Percentiles rank a stretch among this genome's conserved stretches.
Evolutionary conservation across 2,113 vertebrate species (phyloP).

Genomic region (Megalops atlanticus): DNA sequence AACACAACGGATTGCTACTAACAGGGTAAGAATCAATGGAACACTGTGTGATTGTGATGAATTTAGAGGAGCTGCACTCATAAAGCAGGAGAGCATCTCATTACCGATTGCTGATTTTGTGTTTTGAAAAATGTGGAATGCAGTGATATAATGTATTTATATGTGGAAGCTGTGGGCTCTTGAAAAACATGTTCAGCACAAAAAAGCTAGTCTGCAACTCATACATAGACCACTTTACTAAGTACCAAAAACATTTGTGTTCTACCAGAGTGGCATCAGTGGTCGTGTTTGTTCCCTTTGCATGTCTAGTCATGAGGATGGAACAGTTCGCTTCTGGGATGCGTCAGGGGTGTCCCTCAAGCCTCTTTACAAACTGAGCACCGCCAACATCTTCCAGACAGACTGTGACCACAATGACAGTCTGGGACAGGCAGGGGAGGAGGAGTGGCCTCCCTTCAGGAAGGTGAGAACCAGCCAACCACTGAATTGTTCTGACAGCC

Average conservation of each 20-base stretch:
- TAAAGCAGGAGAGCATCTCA: not conserved
- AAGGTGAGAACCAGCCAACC: constrained; percentile 76
- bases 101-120: not conserved
- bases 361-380: constrained; percentile 89
- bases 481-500: not conserved
- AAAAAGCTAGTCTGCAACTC: not conserved
- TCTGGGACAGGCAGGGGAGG: constrained; percentile 80
- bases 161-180: too few species aligned
- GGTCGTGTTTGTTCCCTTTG: not conserved
- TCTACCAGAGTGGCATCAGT: not conserved
- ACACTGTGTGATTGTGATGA: not conserved
- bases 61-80: not conserved
- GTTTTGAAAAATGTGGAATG: not conserved
- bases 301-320: constrained; percentile 82
- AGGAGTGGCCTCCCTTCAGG: constrained; percentile 96
- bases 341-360: constrained; percentile 89
- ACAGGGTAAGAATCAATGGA: constrained; percentile 77
- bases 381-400: constrained; percentile 90
- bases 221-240: not conserved
- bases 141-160: not conserved
- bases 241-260: not conserved
- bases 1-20: constrained; percentile 86
- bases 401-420: constrained; percentile 90
- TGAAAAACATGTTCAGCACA: too few species aligned
- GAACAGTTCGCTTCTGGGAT: constrained; percentile 95